Percentiles rank a stretch among this genome's conserved stretches.
Evolutionary conservation across 2,113 vertebrate species (phyloP).

Genomic region (Embiotoca jacksoni): DNA sequence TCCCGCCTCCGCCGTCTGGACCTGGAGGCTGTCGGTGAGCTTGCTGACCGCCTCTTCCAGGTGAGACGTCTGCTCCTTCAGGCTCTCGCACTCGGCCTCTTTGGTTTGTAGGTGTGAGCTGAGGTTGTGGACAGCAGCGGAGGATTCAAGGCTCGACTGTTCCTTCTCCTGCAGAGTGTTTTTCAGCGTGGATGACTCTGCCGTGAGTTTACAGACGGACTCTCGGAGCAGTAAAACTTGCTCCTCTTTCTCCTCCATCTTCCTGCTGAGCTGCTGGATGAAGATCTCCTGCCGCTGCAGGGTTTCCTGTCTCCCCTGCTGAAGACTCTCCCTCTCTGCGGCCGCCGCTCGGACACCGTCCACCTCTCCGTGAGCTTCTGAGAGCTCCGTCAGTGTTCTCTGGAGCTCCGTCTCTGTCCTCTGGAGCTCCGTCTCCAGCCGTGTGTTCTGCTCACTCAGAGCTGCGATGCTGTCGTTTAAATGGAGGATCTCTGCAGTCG

Average conservation of each 20-base stretch:
- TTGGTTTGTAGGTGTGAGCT: slow-evolving; percentile 77
- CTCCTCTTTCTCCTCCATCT: slow-evolving; percentile 78
- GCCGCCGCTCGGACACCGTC: slow-evolving; percentile 68
- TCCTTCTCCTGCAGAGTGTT: slow-evolving; percentile 83
- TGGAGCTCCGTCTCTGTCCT: slow-evolving; percentile 81
- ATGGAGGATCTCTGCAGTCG: slow-evolving; percentile 67
- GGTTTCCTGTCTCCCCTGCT: slow-evolving; percentile 76
- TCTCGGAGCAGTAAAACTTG: slow-evolving; percentile 79
- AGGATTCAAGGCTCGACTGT: slow-evolving; percentile 64
- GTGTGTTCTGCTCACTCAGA: slow-evolving; percentile 81
- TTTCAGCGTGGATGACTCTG: slow-evolving; percentile 79
- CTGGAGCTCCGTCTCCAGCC: slow-evolving; percentile 82
- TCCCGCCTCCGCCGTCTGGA: slow-evolving; percentile 71
- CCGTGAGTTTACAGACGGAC: slow-evolving; percentile 64
- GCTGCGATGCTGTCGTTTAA: slow-evolving; percentile 77
- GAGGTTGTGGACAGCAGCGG: slow-evolving; percentile 71
- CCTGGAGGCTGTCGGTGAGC: slow-evolving; percentile 73
- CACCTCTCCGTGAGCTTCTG: slow-evolving; percentile 76
- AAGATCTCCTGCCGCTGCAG: slow-evolving; percentile 80
- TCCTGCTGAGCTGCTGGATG: slow-evolving; percentile 79
- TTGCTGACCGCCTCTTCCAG: slow-evolving; percentile 77
- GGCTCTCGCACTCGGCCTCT: slow-evolving; percentile 79
- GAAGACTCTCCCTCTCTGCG: slow-evolving; percentile 78
- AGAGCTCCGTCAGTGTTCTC: slow-evolving; percentile 55
- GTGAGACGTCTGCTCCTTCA: slow-evolving; percentile 80